phyloP scores from a whole-genome alignment of 2,797 vertebrate species.

The Catamblyrhynchus diadema region DNA sequence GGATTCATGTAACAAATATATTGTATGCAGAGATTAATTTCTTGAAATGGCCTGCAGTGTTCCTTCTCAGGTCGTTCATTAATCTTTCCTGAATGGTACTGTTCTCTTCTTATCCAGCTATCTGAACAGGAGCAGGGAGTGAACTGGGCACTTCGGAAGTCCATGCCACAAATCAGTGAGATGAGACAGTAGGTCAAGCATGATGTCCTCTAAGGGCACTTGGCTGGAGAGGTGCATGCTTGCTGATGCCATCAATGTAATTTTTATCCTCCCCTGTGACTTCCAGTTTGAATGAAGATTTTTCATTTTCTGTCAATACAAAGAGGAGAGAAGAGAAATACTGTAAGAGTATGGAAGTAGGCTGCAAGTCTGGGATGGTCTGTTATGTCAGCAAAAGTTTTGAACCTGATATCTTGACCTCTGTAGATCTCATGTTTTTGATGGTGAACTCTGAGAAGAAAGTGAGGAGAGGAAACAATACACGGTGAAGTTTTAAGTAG shows the following conservation, averaged over 20 bases:
- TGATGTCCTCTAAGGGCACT: neutral
- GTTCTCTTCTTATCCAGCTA: neutral
- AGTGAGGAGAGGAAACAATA: neutral
- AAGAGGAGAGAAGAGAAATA: neutral
- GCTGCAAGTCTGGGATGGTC: neutral
- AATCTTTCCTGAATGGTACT: neutral
- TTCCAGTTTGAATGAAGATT: neutral
- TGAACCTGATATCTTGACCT: rapidly evolving
- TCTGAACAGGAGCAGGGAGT: neutral
- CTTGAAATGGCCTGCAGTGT: neutral
- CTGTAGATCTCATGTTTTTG: neutral
- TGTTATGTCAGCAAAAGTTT: neutral
- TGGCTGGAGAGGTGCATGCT: neutral
- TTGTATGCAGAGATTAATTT: neutral
- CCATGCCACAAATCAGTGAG: neutral
- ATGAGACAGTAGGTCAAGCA: neutral
- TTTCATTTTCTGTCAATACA: neutral
- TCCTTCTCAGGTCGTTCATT: neutral
- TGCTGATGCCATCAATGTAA: neutral
- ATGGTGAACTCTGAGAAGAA: neutral
- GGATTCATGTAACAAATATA: neutral
- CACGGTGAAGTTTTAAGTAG: neutral
- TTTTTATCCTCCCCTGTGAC: neutral
- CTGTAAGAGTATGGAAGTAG: neutral
- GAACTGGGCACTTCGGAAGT: neutral